Conservation (phyloP, 1,140 invertebrate genomes). For the Drosophila paulistorum region DNA sequence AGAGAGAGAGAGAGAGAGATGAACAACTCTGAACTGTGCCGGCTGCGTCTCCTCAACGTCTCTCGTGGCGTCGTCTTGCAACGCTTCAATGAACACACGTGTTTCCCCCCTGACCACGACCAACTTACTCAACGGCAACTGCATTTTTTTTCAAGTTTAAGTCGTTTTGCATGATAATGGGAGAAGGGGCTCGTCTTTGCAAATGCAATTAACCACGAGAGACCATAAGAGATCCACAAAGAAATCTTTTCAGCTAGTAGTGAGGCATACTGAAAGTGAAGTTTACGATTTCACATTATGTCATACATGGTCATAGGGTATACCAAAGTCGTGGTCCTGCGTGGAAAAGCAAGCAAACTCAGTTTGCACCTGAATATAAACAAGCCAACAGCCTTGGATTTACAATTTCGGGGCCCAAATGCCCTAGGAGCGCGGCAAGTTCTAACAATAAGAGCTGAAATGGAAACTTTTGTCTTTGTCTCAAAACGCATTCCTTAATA, state of each 20-base stretch:
- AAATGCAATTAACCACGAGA: not conserved
- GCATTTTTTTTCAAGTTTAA: not conserved
- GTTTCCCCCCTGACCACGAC: not conserved
- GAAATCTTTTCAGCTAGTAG: too few relatives aligned
- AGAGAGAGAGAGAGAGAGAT: not conserved
- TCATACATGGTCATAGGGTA: not conserved
- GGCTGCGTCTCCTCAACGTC: too few relatives aligned
- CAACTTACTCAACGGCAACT: not conserved
- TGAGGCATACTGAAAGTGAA: too few relatives aligned
- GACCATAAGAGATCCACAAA: too few relatives aligned
- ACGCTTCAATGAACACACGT: not conserved
- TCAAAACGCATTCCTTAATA: too few relatives aligned
- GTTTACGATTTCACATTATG: too few relatives aligned
- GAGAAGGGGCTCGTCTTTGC: not conserved
- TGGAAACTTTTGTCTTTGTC: too few relatives aligned
- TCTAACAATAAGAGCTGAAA: too few relatives aligned
- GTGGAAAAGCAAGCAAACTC: not conserved
- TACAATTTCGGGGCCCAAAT: too few relatives aligned
- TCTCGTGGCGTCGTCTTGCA: not conserved
- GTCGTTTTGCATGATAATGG: not conserved
- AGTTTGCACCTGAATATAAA: constrained; percentile 9
- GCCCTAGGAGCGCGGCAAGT: too few relatives aligned
- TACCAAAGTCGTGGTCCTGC: not conserved
- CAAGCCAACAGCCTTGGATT: not conserved
- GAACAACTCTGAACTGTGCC: constrained; percentile 8